Conservation (phyloP, 2,888 invertebrate genomes). For the Chrysolina americana region DNA sequence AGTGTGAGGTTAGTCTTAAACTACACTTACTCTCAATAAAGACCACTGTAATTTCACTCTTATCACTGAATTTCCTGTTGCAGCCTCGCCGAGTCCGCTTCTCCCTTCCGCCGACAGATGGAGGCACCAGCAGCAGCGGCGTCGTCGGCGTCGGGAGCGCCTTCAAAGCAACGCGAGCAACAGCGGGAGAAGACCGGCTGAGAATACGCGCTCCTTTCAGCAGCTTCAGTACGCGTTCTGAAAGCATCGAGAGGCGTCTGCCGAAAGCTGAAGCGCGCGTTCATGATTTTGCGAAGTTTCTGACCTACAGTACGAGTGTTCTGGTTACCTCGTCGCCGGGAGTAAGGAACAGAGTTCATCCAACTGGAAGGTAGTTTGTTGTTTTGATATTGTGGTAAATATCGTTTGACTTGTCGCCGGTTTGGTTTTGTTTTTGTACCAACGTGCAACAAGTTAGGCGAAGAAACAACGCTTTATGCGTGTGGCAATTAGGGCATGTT, state of each 20-base stretch:
- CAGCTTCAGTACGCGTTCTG: slow-evolving; percentile 28
- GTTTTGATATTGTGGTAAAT: no score
- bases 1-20: no score
- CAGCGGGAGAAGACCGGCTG: slow-evolving; percentile 21
- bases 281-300: slow-evolving; percentile 34
- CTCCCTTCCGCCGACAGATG: slow-evolving; percentile 63
- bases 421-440: no score
- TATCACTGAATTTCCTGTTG: slow-evolving; percentile 38
- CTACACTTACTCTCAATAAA: no score
- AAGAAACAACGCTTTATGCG: no score
- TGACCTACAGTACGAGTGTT: slow-evolving; percentile 48
- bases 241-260: slow-evolving; percentile 30
- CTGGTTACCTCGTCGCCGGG: slow-evolving; percentile 63
- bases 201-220: slow-evolving; percentile 10
- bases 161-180: slow-evolving; percentile 20
- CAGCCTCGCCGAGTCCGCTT: slow-evolving; percentile 65
- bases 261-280: background rate
- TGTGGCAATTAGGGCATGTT: no score
- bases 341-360: slow-evolving; percentile 64
- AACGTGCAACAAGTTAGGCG: slow-evolving; percentile 2
- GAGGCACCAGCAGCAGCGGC: slow-evolving; percentile 45
- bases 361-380: slow-evolving; percentile 59
- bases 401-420: no score
- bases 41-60: background rate
- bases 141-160: slow-evolving; percentile 46